These are phyloP conservation scores for Mesorhabditis spiculigera DNA, from an alignment of 2,888 invertebrate species.

Conservation along the genomic window DNA sequence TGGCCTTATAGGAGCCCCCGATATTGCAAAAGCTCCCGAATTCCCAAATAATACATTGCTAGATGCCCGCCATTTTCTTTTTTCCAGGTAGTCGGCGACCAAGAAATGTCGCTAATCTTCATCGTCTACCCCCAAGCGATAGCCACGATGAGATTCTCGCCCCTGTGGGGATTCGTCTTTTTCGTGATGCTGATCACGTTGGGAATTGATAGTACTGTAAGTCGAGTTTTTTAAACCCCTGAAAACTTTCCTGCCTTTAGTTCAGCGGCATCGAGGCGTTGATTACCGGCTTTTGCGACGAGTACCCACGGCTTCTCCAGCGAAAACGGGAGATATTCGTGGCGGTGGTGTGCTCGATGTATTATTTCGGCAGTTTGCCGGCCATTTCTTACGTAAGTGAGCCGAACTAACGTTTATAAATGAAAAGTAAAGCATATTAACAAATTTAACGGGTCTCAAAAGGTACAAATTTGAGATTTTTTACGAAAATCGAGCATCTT, in stretches of 20 bases:
- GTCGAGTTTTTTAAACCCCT: neutral
- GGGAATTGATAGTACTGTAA: constrained; percentile 66
- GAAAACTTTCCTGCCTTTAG: constrained; percentile 44
- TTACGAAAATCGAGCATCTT: too few species aligned
- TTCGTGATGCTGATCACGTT: constrained; percentile 92
- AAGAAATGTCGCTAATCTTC: constrained; percentile 83
- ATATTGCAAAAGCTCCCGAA: too few species aligned
- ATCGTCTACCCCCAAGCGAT: constrained; percentile 90
- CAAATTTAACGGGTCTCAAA: too few species aligned
- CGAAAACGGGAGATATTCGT: constrained; percentile 83
- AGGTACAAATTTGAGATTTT: too few species aligned
- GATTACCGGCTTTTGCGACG: constrained; percentile 89
- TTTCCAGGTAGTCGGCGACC: constrained; percentile 40
- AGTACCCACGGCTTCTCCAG: constrained; percentile 71
- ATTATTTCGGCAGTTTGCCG: constrained; percentile 85
- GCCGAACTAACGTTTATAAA: too few species aligned
- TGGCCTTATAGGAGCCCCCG: too few species aligned
- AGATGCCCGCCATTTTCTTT: neutral
- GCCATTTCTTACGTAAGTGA: constrained; percentile 86
- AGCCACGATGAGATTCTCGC: constrained; percentile 85
- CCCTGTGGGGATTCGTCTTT: constrained; percentile 92
- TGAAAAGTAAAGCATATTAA: too few species aligned
- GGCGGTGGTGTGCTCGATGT: constrained; percentile 73
- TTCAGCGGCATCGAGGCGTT: constrained; percentile 91
- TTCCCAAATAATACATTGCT: too few species aligned